These are phyloP conservation scores for Macrotus californicus DNA, from an alignment of 2,113 vertebrate species.

Conservation along the genomic window DNA sequence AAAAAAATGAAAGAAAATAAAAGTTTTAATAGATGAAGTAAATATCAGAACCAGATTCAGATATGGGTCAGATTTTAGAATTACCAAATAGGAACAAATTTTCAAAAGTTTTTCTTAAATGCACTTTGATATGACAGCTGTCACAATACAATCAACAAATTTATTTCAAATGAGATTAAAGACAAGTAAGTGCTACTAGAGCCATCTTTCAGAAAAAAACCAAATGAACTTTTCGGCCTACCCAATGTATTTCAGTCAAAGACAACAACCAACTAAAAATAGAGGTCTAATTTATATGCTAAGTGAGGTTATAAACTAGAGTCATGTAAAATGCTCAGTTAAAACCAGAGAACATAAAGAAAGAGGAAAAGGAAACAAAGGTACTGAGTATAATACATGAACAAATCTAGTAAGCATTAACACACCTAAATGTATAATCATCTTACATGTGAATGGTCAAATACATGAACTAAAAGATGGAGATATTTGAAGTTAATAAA, in stretches of 20 bases:
- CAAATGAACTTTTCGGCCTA: too few species aligned
- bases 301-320: not conserved
- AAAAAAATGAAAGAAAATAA: not conserved
- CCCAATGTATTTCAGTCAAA: not conserved
- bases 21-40: not conserved
- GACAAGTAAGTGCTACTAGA: too few species aligned
- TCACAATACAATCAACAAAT: too few species aligned
- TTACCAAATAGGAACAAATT: not conserved
- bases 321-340: not conserved
- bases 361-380: not conserved
- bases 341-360: not conserved
- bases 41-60: not conserved
- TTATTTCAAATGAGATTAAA: too few species aligned
- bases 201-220: too few species aligned
- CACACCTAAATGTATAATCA: not conserved
- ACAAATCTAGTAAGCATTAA: not conserved
- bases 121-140: too few species aligned
- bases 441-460: not conserved
- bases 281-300: not conserved
- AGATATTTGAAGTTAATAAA: not conserved
- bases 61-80: not conserved
- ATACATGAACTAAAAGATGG: not conserved
- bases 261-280: not conserved
- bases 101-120: too few species aligned
- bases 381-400: accelerated